Base-by-base conservation (phyloP, 35 echinoderm and acorn worm species). In the Apostichopus parvimensis region DNA sequence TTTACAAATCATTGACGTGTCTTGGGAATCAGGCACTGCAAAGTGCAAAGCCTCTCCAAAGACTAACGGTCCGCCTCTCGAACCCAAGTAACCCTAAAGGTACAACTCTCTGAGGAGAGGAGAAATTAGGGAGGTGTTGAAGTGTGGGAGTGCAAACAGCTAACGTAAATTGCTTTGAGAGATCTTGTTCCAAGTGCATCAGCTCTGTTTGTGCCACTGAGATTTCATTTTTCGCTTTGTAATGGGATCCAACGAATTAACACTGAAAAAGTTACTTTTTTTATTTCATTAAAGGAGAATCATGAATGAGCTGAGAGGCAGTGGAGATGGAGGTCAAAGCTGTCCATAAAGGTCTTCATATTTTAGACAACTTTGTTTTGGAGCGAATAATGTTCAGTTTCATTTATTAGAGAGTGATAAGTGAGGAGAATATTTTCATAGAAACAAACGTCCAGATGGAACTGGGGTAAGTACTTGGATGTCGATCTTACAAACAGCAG, bases 141-240 rank as follows among this genome's bases (percentile, higher is more conserved):
- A 84, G 81, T 84, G 81, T 58, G 58, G 60, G 81, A 84, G 57
- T 60, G 81, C 81, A 84, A 58, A 84, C 81, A 84, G 81, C 81
- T 84, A 84, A 84, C 57, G 81, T 52, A 84, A 84, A 84, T 84
- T 84, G 81, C 81, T 84, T 84, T 84, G 81, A 84, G 81, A 84
- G 28, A 45, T 84, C 53, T 84, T 59, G 13, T 84, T 84, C 78
- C 56, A 58, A 12, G 9, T 25, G 17, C 20, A 84, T 58, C 54
- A 84, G 58, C 81, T 59, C 28, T 84, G 0, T 25, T 6, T 59
- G 21, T 57, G 55, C 81, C 81, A 84, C n/a, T 5, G 81, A 84
- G 81, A 84, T 8, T 84, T 84, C 81, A 55, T 59, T 84, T 84
- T 84, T 15, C 11, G 54, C 24, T 17, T 61, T 61, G 23, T 13